Evolutionary conservation across 2,797 vertebrate genomes (phyloP), one percentile per base, ranked within the genome.

Genomic region (Bradypodion ventrale): DNA sequence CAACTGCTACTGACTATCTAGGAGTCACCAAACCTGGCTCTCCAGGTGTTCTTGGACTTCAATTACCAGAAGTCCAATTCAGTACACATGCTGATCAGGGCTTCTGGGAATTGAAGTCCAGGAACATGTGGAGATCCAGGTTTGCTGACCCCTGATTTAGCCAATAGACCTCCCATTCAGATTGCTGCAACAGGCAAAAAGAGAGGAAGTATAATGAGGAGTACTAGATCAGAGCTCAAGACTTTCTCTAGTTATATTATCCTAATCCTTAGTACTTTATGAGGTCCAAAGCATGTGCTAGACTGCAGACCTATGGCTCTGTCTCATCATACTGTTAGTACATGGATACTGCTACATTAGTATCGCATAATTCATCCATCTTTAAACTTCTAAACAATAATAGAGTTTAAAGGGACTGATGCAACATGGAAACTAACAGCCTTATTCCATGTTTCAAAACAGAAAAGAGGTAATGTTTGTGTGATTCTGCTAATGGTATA

Each of bases 111-210:
- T 56, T 13, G 16, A 2, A 23, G 5, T 15, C 15, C 6, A 19
- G 19, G 15, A 56, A 56, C 13, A 16, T 3, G 3, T 56, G 52
- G 52, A 19, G 16, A 56, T 19, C 52, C 19, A 56, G 21, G 52
- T 15, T 56, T 56, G 15, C 15, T 15, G 21, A 56, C 19, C 52
- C 16, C 52, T 21, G 16, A 56, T 56, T 8, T 60, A 40, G 7
- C 16, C 7, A 42, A 66, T 32, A 4, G 32, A 66, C 9, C 65
- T 21, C 12, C 29, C 49, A 69, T 69, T 46, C 49, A 77, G 46
- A 83, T 56, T 83, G 37, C n/a, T 60, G 29, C 37, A 77, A n/a
- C 40, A 70, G 65, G 44, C 65, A 62, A 83, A 83, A 75, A 46
- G 62, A 40, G 46, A 49, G 15, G n/a, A 56, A 56, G 12, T 56